These are phyloP conservation scores for Rhynchonycteris naso DNA, from an alignment of 2,797 vertebrate genomes.

Conservation along the genomic window DNA sequence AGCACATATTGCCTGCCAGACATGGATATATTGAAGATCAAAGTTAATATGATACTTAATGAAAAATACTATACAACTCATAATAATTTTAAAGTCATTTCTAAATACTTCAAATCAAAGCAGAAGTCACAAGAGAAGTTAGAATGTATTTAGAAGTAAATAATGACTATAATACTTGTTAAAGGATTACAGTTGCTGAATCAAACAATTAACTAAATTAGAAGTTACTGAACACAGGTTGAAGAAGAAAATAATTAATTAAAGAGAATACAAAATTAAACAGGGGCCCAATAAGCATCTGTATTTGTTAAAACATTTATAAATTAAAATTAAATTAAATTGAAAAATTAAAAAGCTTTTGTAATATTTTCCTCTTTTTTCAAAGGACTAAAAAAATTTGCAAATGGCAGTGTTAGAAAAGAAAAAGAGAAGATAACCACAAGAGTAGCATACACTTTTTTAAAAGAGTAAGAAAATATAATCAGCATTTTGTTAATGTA, in stretches of 20 bases:
- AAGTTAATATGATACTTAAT: background rate
- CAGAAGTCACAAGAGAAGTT: background rate
- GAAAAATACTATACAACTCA: background rate
- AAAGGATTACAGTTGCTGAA: background rate
- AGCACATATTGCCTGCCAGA: background rate
- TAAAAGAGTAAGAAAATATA: background rate
- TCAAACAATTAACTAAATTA: background rate
- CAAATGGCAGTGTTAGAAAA: background rate
- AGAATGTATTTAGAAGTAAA: background rate
- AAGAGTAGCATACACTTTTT: background rate
- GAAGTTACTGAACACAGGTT: background rate
- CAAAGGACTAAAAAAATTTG: background rate
- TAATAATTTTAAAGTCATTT: background rate
- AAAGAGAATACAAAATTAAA: background rate
- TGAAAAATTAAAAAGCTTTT: background rate
- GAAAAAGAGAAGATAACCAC: background rate
- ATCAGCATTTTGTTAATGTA: background rate
- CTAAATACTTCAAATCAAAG: background rate
- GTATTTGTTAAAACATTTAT: background rate
- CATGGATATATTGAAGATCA: background rate
- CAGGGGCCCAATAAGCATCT: accelerated
- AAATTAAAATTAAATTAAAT: background rate
- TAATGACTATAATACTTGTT: background rate
- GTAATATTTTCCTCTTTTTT: background rate
- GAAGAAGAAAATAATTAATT: background rate